A percentile compares a stretch with the other conserved stretches of the same genome.
These are phyloP conservation scores for Sternarchorhynchus goeldii DNA, from an alignment of 2,797 vertebrate species.

Conservation along the genomic window DNA sequence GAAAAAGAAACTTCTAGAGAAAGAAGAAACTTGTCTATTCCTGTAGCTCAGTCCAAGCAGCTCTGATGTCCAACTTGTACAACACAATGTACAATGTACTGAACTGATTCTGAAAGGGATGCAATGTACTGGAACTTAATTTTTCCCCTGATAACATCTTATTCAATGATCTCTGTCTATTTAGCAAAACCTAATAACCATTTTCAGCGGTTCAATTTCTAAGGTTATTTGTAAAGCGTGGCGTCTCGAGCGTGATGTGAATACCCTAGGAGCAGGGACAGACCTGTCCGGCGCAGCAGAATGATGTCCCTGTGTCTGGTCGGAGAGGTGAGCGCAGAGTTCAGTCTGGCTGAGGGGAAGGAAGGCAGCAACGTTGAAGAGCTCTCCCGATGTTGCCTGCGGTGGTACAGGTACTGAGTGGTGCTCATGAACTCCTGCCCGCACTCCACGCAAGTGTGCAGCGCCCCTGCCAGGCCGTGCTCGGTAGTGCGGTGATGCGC, in stretches of 20 bases:
- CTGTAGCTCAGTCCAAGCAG: no score
- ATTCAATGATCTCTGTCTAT: no score
- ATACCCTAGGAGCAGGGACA: conserved; percentile 27
- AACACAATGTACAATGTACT: no score
- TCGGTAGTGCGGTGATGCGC: conserved; percentile 76
- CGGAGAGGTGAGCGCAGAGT: not conserved
- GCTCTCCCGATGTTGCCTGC: conserved; percentile 73
- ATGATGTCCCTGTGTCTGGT: conserved; percentile 40
- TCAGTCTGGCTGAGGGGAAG: conserved; percentile 7
- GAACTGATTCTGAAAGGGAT: no score
- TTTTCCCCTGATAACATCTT: no score
- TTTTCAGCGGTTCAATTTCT: no score
- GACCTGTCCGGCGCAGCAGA: conserved; percentile 32
- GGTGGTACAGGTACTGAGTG: conserved; percentile 90
- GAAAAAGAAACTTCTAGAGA: no score
- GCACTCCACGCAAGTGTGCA: conserved; percentile 82
- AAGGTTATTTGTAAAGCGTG: no score
- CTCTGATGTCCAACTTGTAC: no score
- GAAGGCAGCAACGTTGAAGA: conserved; percentile 3
- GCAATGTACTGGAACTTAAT: no score
- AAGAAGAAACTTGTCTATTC: no score
- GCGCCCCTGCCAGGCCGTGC: conserved; percentile 76
- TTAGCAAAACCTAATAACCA: no score
- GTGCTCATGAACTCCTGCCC: conserved; percentile 85
- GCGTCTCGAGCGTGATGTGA: not conserved